Conservation (phyloP, 2,888 invertebrate species). For the Bellardia bayeri region DNA sequence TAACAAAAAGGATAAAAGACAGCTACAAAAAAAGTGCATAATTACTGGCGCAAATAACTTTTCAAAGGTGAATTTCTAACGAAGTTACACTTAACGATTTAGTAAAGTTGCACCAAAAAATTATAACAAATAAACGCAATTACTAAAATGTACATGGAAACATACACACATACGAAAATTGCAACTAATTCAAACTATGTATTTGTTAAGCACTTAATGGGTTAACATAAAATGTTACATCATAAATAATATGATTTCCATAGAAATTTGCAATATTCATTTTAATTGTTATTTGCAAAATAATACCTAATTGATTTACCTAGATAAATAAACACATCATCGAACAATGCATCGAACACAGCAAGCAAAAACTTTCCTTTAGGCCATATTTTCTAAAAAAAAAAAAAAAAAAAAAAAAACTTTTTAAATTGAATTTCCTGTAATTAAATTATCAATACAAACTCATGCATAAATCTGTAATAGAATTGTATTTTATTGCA, state of each 20-base stretch:
- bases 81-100: not conserved
- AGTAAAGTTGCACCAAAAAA: constrained; percentile 19
- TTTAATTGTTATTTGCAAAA: no score
- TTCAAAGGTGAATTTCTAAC: constrained; percentile 3
- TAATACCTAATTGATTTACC: not conserved
- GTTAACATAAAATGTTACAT: no score
- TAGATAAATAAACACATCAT: not conserved
- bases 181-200: not conserved
- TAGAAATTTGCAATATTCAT: no score
- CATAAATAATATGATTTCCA: not conserved
- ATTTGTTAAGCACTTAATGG: no score
- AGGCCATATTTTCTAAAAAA: not conserved
- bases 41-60: constrained; percentile 34
- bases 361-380: not conserved
- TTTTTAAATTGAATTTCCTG: not conserved
- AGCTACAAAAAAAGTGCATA: constrained; percentile 17
- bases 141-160: not conserved
- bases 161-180: not conserved
- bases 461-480: constrained; percentile 15
- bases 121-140: constrained; percentile 39
- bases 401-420: not conserved
- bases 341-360: not conserved
- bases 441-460: constrained; percentile 18
- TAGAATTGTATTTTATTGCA: constrained; percentile 23
- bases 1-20: constrained; percentile 3